These are phyloP conservation scores for Brachypterus glaber DNA, from an alignment of 2,888 invertebrate genomes.

Conservation along the genomic window DNA sequence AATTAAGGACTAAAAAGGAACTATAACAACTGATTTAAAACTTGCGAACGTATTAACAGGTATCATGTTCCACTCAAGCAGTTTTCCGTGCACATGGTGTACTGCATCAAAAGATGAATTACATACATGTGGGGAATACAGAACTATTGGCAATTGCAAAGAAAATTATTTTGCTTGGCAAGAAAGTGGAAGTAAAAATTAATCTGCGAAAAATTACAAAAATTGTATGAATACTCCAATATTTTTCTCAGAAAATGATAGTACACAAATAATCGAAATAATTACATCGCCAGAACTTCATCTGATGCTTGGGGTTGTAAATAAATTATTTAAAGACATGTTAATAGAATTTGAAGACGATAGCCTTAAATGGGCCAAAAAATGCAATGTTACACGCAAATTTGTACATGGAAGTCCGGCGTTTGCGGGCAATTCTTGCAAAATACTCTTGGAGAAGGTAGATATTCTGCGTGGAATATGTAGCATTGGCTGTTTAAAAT, in stretches of 20 bases:
- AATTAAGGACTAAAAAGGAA: neutral
- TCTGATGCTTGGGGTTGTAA: conserved; percentile 5
- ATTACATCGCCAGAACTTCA: conserved; percentile 9
- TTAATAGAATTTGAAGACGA: too few species aligned
- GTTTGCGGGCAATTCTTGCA: conserved; percentile 6
- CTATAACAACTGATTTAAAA: conserved; percentile 6
- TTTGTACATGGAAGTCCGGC: neutral
- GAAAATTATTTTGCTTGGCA: neutral
- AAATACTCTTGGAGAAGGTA: neutral
- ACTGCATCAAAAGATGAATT: neutral
- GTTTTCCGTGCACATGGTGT: conserved; percentile 8
- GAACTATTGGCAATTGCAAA: conserved; percentile 2
- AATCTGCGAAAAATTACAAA: conserved; percentile 3
- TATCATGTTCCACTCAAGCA: conserved; percentile 3
- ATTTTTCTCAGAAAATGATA: neutral
- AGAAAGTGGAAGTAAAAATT: neutral
- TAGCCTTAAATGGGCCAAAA: too few species aligned
- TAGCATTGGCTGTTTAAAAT: too few species aligned
- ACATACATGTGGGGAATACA: neutral
- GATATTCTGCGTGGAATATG: neutral
- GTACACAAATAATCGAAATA: neutral
- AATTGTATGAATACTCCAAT: conserved; percentile 4
- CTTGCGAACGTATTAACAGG: conserved; percentile 5
- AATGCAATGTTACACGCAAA: conserved; percentile 3
- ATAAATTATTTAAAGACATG: conserved; percentile 1